phyloP scores from a whole-genome alignment of 2,113 vertebrate genomes.

The Paraplagusia blochii region DNA sequence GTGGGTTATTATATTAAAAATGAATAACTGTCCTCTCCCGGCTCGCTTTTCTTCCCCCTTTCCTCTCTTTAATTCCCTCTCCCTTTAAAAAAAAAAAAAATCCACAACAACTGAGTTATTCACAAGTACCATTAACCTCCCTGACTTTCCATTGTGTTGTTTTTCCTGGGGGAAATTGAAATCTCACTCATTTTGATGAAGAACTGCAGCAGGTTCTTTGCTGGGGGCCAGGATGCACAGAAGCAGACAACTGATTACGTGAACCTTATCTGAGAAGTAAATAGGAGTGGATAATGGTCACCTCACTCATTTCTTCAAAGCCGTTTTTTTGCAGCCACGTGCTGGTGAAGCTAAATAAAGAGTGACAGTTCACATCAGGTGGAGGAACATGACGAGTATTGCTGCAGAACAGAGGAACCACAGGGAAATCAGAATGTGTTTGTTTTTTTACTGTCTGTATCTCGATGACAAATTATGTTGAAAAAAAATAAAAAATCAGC shows the following conservation, averaged over 20 bases:
- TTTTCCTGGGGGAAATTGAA: slow-evolving; percentile 76
- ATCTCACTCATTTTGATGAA: slow-evolving; percentile 58
- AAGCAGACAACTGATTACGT: slow-evolving; percentile 66
- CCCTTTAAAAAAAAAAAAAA: slow-evolving; percentile 69
- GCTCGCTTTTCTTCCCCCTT: neutral
- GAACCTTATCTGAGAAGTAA: slow-evolving; percentile 60
- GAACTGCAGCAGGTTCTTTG: slow-evolving; percentile 72
- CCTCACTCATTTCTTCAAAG: slow-evolving; percentile 26
- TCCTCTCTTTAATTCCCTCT: neutral
- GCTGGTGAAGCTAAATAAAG: slow-evolving; percentile 34
- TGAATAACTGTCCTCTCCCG: slow-evolving; percentile 64
- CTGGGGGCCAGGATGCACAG: slow-evolving; percentile 54
- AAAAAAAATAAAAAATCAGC: no score
- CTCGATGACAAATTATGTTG: no score
- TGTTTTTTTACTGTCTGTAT: no score
- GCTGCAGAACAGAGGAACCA: neutral
- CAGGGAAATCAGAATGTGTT: no score
- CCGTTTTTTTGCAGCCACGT: slow-evolving; percentile 10
- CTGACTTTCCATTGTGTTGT: slow-evolving; percentile 75
- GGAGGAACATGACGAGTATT: slow-evolving; percentile 17
- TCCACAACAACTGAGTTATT: slow-evolving; percentile 77
- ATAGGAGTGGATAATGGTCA: slow-evolving; percentile 47
- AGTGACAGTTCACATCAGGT: slow-evolving; percentile 27
- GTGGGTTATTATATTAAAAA: slow-evolving; percentile 77
- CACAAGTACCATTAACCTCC: slow-evolving; percentile 82